These are phyloP conservation scores for Thalassarche chlororhynchos DNA, from an alignment of 2,113 vertebrate species.

Conservation along the genomic window DNA sequence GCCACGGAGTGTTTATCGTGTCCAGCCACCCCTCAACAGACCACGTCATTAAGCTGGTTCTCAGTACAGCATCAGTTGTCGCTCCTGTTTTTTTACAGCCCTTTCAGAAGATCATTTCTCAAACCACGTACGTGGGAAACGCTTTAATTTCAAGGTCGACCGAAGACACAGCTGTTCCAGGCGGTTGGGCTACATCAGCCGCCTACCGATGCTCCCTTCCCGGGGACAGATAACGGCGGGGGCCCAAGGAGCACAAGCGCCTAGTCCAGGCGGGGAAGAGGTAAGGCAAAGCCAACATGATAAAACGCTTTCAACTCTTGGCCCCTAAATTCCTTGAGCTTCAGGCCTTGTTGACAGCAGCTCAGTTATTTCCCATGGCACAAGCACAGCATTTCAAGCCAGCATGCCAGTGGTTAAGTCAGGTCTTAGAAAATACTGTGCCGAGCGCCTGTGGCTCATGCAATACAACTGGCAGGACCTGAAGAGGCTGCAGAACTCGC, in stretches of 20 bases:
- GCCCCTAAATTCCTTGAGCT: no score
- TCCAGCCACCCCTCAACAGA: no score
- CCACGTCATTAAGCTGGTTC: no score
- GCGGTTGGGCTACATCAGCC: not conserved
- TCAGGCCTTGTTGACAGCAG: rapidly evolving
- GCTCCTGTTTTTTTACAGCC: rapidly evolving
- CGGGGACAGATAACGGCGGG: not conserved
- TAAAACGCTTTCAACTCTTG: not conserved
- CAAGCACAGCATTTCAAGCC: not conserved
- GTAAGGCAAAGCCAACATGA: not conserved
- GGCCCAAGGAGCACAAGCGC: not conserved
- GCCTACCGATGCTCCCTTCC: no score
- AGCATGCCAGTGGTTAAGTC: not conserved
- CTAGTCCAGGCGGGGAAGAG: not conserved
- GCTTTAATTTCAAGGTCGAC: not conserved
- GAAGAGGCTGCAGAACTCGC: not conserved
- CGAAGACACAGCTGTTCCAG: not conserved
- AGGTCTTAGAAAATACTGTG: not conserved
- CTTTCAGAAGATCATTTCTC: not conserved
- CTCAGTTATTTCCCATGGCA: not conserved
- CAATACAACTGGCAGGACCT: not conserved
- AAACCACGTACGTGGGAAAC: not conserved
- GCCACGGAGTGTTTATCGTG: rapidly evolving
- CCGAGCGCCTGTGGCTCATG: not conserved
- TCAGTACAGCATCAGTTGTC: no score